Base-by-base conservation (phyloP, 2,888 invertebrate genomes). In the Cryptus armator region DNA sequence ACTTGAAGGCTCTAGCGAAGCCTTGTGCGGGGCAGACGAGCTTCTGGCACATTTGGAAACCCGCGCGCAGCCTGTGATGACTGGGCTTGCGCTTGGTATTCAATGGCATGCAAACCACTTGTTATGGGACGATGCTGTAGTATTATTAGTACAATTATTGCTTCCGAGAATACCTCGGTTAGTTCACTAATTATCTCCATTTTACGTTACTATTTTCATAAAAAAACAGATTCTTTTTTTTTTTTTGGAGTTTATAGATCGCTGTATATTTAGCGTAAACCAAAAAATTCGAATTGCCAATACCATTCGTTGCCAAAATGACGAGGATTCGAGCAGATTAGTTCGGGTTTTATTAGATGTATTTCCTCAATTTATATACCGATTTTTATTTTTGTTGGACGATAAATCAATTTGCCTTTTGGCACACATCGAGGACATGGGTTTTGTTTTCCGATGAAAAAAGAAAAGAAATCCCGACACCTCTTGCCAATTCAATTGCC, bases 1-100 rank as follows among this genome's bases (percentile, higher is more conserved):
- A 70, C 62, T 70, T 19, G 78, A 37, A 59, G 16, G 70, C 19
- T 24, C 19, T 46, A 29, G 46, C n/a, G 44, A 44, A 16, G 72
- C 4, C 68, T 12, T n/a, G 56, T 37, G 46, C 43, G 46, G 59
- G 19, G 37, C 72, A 56, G 59, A 46, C 59, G 59, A 62, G 59
- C 59, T 59, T 9, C 24, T 44, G 29, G 59, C 59, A 74, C 46
- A 62, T 62, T 71, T 51, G 29, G 56, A 56, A 43, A 37, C 44
- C 43, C 37, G 44, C 68, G 44, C 68, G 44, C 46, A 67, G 44
- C 37, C 37, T 0, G 37, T 9, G 37, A 37, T 3, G 9, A 37
- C 37, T 9, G 37, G 37, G 37, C 56, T 56, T 12, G 24, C 16
- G 56, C 19, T 37, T 37, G 37, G 37, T 37, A 24, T 19, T 56